These are phyloP conservation scores for Drosophila putrida DNA, from an alignment of 2,888 invertebrate species.

Conservation along the genomic window DNA sequence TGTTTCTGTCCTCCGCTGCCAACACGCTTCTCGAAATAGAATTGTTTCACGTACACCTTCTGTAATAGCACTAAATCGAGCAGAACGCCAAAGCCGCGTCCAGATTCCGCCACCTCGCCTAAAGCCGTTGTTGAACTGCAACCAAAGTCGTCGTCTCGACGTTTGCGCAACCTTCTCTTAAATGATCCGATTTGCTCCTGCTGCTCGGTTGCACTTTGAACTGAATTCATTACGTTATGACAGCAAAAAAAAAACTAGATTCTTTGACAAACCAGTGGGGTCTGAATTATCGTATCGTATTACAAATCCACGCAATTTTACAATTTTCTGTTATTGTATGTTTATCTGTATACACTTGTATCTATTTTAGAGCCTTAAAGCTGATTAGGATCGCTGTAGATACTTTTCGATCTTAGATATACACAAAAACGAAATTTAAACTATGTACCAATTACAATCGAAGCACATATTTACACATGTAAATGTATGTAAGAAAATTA, in stretches of 20 bases:
- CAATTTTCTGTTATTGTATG: slow-evolving; percentile 6
- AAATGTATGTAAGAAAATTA: not conserved
- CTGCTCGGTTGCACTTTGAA: slow-evolving; percentile 66
- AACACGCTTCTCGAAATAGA: slow-evolving; percentile 82
- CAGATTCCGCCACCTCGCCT: slow-evolving; percentile 5
- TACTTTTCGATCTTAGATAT: not conserved
- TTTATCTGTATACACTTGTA: slow-evolving; percentile 3
- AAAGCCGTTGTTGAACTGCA: not conserved
- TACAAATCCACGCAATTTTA: not conserved
- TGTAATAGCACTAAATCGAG: slow-evolving; percentile 69
- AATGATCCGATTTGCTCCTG: slow-evolving; percentile 69
- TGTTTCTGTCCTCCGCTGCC: slow-evolving; percentile 78
- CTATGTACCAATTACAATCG: not conserved
- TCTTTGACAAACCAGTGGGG: slow-evolving; percentile 25
- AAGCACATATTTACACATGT: not conserved
- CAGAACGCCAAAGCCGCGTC: slow-evolving; percentile 18
- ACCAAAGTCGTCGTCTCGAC: slow-evolving; percentile 36
- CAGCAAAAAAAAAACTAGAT: slow-evolving; percentile 26
- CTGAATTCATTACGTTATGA: slow-evolving; percentile 81
- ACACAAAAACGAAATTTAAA: not conserved
- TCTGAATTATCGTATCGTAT: not conserved
- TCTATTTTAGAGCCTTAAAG: not conserved
- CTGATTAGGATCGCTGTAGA: not conserved
- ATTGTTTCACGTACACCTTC: slow-evolving; percentile 82
- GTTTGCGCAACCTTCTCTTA: slow-evolving; percentile 63